Evolutionary conservation across 2,797 vertebrate genomes (phyloP).

Genomic region (Hirundo rustica): DNA sequence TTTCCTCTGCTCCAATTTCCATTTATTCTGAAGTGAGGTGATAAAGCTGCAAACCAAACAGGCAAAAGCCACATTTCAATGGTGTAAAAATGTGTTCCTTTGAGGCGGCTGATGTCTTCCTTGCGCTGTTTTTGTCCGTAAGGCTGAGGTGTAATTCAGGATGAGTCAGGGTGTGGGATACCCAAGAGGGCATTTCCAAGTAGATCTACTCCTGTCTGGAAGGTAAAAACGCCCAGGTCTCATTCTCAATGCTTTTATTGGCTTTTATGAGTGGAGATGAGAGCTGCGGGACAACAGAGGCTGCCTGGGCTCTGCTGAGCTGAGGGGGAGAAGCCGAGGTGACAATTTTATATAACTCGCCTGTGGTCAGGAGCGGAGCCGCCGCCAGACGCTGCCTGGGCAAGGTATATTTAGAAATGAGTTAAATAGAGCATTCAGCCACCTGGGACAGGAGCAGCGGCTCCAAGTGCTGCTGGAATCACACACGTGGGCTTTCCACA

Average conservation of each 20-base stretch:
- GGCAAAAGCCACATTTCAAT: neutral
- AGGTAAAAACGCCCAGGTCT: neutral
- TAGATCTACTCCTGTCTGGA: neutral
- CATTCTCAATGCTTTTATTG: neutral
- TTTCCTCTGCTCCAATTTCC: neutral
- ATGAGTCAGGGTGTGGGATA: neutral
- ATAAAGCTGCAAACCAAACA: neutral
- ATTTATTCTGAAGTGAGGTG: neutral
- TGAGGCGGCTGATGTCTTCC: neutral
- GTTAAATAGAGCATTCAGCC: neutral
- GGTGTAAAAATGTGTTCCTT: neutral
- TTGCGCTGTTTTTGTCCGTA: neutral
- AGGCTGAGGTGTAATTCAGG: neutral
- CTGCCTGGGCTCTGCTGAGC: neutral
- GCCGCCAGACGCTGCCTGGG: neutral
- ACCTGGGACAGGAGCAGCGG: neutral
- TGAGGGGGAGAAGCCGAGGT: neutral
- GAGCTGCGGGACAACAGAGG: neutral
- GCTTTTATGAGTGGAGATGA: neutral
- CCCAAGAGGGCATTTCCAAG: neutral
- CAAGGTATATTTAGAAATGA: conserved; percentile 35
- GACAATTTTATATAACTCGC: conserved; percentile 31
- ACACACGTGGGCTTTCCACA: neutral
- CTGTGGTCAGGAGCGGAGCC: neutral
- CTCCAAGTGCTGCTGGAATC: neutral